These are phyloP conservation scores for Aphidius colemani DNA, from an alignment of 2,888 invertebrate genomes.

Conservation along the genomic window DNA sequence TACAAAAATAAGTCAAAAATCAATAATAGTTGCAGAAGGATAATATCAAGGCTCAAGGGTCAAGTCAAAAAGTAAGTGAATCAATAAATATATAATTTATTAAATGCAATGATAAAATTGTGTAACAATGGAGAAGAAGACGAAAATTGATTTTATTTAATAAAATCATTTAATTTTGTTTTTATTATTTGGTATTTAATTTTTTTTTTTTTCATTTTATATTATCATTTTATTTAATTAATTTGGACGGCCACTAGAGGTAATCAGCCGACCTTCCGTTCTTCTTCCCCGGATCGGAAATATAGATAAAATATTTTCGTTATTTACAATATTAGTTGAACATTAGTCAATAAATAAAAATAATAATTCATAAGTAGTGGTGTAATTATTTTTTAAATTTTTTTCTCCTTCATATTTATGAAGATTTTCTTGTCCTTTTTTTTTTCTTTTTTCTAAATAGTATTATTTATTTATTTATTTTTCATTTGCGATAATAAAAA, in stretches of 20 bases:
- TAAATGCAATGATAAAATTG: constrained; percentile 61
- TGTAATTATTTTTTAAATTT: constrained; percentile 55
- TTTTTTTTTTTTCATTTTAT: constrained; percentile 8
- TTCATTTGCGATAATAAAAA: constrained; percentile 59
- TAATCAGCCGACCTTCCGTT: constrained; percentile 31
- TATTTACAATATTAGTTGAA: constrained; percentile 61
- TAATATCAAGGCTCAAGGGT: constrained; percentile 26
- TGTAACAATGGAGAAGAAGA: constrained; percentile 55
- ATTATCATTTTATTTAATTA: neutral
- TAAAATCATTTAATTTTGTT: constrained; percentile 1
- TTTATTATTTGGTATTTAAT: neutral
- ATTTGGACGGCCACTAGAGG: constrained; percentile 23
- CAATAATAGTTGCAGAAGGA: constrained; percentile 3
- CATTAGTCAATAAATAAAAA: constrained; percentile 49
- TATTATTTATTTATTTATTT: constrained; percentile 39
- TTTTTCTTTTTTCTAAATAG: neutral
- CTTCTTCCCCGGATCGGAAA: constrained; percentile 56
- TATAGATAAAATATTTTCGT: constrained; percentile 61
- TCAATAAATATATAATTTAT: constrained; percentile 62
- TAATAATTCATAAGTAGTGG: constrained; percentile 56
- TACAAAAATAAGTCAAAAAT: neutral
- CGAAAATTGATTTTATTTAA: constrained; percentile 11
- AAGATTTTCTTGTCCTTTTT: constrained; percentile 31
- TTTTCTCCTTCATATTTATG: constrained; percentile 34
- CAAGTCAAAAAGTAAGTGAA: constrained; percentile 48